These are phyloP conservation scores for Oligia strigilis DNA, from an alignment of 2,888 invertebrate species.

Conservation along the genomic window DNA sequence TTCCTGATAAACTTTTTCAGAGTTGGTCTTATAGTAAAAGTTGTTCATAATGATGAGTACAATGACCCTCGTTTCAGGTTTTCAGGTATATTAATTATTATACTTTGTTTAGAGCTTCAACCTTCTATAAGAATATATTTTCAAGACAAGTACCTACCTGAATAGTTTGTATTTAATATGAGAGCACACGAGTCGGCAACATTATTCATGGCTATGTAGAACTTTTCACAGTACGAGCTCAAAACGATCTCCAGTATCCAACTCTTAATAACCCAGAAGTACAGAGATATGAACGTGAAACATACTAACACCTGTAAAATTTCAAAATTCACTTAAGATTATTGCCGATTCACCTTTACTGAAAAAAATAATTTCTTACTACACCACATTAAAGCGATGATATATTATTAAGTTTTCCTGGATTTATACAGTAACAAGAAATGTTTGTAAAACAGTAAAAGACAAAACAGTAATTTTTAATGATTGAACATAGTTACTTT, in stretches of 20 bases:
- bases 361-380: too few relatives aligned
- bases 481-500: too few relatives aligned
- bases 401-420: too few relatives aligned
- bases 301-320: slow-evolving; percentile 21
- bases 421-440: too few relatives aligned
- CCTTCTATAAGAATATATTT: not conserved
- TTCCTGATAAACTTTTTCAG: not conserved
- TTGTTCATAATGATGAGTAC: not conserved
- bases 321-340: not conserved
- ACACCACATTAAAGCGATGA: too few relatives aligned
- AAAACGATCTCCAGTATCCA: slow-evolving; percentile 31
- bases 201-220: slow-evolving; percentile 19
- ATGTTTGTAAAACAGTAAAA: too few relatives aligned
- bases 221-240: slow-evolving; percentile 24
- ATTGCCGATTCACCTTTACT: not conserved
- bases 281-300: slow-evolving; percentile 23
- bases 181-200: slow-evolving; percentile 25
- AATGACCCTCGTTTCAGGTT: not conserved
- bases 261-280: slow-evolving; percentile 32
- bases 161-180: slow-evolving; percentile 14
- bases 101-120: too few relatives aligned
- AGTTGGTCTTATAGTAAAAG: not conserved
- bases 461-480: too few relatives aligned
- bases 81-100: too few relatives aligned
- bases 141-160: slow-evolving; percentile 24